Conservation (phyloP, 2,113 vertebrate species). For the Cyprinodon variegatus region DNA sequence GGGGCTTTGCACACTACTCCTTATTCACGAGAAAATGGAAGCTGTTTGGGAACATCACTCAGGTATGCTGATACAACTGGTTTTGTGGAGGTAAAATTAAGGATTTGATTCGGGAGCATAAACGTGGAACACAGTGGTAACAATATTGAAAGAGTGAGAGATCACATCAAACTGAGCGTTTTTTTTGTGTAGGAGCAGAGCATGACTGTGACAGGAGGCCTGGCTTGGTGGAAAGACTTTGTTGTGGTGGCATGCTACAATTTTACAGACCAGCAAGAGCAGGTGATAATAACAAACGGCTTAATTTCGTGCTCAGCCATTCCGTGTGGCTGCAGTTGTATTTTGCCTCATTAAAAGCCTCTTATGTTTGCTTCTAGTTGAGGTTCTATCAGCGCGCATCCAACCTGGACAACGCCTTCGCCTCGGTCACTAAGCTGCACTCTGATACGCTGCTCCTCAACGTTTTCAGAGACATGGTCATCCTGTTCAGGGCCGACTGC, state of each 20-base stretch:
- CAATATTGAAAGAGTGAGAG: not conserved
- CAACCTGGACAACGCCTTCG: constrained; percentile 98
- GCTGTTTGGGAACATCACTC: constrained; percentile 97
- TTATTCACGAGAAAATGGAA: constrained; percentile 98
- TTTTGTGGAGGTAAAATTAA: too few species aligned
- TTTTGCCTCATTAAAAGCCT: not conserved
- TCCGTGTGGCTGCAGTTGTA: not conserved
- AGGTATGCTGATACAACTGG: constrained; percentile 78
- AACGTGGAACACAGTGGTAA: not conserved
- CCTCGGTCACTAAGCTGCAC: constrained; percentile 91
- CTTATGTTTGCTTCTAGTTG: constrained; percentile 75
- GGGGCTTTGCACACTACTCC: constrained; percentile 98
- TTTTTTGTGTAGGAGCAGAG: constrained; percentile 89
- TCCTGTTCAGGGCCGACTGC: constrained; percentile 94
- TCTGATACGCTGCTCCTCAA: constrained; percentile 91
- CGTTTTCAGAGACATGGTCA: constrained; percentile 93
- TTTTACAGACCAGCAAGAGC: constrained; percentile 92
- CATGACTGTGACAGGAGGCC: constrained; percentile 95
- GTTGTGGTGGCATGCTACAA: constrained; percentile 97
- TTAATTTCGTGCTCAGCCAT: too few species aligned
- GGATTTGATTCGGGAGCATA: not conserved
- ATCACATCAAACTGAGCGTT: not conserved
- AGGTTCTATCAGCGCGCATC: constrained; percentile 91
- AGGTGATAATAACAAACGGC: constrained; percentile 77
- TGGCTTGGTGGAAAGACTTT: constrained; percentile 98